A percentile compares a stretch with the other conserved stretches of the same genome.
phyloP scores from a whole-genome alignment of 2,888 invertebrate species.

The Drosophila pullipes region DNA sequence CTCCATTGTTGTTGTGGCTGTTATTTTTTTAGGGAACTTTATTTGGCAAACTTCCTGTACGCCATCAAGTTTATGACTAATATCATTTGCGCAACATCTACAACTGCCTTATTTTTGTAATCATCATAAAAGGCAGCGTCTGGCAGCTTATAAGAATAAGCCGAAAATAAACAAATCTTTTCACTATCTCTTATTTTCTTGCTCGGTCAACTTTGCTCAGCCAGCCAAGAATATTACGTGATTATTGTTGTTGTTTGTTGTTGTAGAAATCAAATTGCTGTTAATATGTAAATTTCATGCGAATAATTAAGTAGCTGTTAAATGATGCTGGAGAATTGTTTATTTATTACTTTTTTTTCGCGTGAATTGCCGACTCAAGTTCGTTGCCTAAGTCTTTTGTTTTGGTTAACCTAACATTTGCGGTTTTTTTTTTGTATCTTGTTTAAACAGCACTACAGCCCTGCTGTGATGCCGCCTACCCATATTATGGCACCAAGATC shows the following conservation, averaged over 20 bases:
- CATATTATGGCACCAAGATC: slow-evolving; percentile 92
- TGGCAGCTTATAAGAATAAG: slow-evolving; percentile 11
- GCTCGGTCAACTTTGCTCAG: slow-evolving; percentile 21
- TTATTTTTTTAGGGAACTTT: slow-evolving; percentile 37
- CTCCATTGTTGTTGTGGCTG: slow-evolving; percentile 23
- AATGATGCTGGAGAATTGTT: slow-evolving; percentile 56
- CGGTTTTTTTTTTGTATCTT: slow-evolving; percentile 8
- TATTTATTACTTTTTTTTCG: slow-evolving; percentile 55
- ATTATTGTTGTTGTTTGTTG: slow-evolving; percentile 28
- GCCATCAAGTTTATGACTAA: slow-evolving; percentile 40
- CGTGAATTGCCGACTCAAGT: slow-evolving; percentile 59
- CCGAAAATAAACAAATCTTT: slow-evolving; percentile 26
- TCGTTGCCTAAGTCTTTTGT: slow-evolving; percentile 82
- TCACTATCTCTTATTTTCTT: slow-evolving; percentile 1
- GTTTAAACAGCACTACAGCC: slow-evolving; percentile 61
- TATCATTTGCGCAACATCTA: slow-evolving; percentile 21
- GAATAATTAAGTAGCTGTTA: slow-evolving; percentile 64
- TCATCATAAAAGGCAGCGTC: slow-evolving; percentile 24
- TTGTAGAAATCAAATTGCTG: slow-evolving; percentile 35
- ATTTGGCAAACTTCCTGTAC: slow-evolving; percentile 69
- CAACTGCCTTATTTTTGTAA: slow-evolving; percentile 17
- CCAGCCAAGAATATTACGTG: slow-evolving; percentile 47
- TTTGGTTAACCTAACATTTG: slow-evolving; percentile 47
- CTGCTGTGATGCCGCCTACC: slow-evolving; percentile 83
- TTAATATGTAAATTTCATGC: slow-evolving; percentile 58